Evolutionary conservation across 2,888 invertebrate genomes (phyloP).

Genomic region (Heteromurus nitidus): DNA sequence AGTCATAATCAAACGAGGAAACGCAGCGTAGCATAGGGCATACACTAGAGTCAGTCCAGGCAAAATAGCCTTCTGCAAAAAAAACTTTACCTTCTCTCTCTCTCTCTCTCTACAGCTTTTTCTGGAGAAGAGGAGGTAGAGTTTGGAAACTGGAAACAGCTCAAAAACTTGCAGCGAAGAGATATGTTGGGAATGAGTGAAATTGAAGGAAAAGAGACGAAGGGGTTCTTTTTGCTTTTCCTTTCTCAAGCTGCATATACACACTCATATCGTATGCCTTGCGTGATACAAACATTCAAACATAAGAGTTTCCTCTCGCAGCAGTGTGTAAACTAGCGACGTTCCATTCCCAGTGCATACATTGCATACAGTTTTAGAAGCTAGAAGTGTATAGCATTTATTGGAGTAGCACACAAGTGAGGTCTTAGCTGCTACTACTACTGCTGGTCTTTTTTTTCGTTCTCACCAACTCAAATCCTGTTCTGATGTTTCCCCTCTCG

Average conservation of each 20-base stretch:
- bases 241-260: too few relatives aligned
- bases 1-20: slow-evolving; percentile 43
- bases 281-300: too few relatives aligned
- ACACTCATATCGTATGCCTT: too few relatives aligned
- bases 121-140: neutral
- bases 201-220: slow-evolving; percentile 29
- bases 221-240: too few relatives aligned
- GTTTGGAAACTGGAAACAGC: slow-evolving; percentile 6
- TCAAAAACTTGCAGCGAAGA: slow-evolving; percentile 1
- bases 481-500: slow-evolving; percentile 45
- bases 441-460: neutral
- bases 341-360: too few relatives aligned
- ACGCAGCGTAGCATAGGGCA: neutral
- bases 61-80: too few relatives aligned
- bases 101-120: too few relatives aligned
- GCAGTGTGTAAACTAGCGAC: too few relatives aligned
- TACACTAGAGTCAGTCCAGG: neutral
- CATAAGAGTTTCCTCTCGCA: too few relatives aligned
- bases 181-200: slow-evolving; percentile 8
- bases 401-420: slow-evolving; percentile 11
- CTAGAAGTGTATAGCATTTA: neutral
- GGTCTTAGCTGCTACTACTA: slow-evolving; percentile 4
- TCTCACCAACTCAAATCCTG: slow-evolving; percentile 31
- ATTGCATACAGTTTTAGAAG: too few relatives aligned
- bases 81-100: too few relatives aligned